These are phyloP conservation scores for Drosophila seguyi DNA, from an alignment of 1,140 invertebrate genomes.

Conservation along the genomic window DNA sequence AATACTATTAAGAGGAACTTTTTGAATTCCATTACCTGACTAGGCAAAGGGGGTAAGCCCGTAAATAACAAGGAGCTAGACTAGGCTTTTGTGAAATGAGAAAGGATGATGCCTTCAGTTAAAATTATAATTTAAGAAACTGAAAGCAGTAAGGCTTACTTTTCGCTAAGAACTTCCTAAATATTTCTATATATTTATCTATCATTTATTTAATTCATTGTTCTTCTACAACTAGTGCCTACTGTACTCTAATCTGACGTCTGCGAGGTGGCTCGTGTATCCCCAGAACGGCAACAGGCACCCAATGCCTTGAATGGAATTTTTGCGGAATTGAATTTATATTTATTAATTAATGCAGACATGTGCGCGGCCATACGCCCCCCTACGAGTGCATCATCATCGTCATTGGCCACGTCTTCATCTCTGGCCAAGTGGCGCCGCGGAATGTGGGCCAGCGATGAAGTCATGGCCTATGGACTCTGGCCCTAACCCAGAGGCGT, in stretches of 20 bases:
- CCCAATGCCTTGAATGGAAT: slow-evolving; percentile 46
- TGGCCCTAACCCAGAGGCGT: too few species aligned
- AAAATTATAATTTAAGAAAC: not conserved
- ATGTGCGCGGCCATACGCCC: slow-evolving; percentile 34
- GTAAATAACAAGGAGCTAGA: not conserved
- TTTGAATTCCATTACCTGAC: slow-evolving; percentile 4
- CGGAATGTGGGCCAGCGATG: slow-evolving; percentile 24
- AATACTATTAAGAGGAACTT: slow-evolving; percentile 7
- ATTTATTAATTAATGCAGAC: slow-evolving; percentile 68
- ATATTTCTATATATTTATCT: not conserved
- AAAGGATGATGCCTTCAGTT: not conserved
- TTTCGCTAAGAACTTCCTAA: accelerated
- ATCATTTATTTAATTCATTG: not conserved
- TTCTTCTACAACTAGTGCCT: too few species aligned
- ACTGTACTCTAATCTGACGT: slow-evolving; percentile 50
- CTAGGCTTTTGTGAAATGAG: too few species aligned
- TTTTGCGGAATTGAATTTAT: slow-evolving; percentile 48
- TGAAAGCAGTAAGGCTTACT: too few species aligned
- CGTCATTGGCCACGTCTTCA: slow-evolving; percentile 1
- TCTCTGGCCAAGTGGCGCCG: slow-evolving; percentile 14
- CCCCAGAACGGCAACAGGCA: slow-evolving; percentile 33
- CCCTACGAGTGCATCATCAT: slow-evolving; percentile 34
- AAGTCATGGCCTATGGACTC: slow-evolving; percentile 33
- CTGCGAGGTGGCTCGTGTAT: slow-evolving; percentile 53
- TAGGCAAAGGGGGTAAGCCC: not conserved